Evolutionary conservation across 2,888 invertebrate genomes (phyloP), one percentile per base, ranked within the genome.

Genomic region (Pandemis cinnamomeana): DNA sequence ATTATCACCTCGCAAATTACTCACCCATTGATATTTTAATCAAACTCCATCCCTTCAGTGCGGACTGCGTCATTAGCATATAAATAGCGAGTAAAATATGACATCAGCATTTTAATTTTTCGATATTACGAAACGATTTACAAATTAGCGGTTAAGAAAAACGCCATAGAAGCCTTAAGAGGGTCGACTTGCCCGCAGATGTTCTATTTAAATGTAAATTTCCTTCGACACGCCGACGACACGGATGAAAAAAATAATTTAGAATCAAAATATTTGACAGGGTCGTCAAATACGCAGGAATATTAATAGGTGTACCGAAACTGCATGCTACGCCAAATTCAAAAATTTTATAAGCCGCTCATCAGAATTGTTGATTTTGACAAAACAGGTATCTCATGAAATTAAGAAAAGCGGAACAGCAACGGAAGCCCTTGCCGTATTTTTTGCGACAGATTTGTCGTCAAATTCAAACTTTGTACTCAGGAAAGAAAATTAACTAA

Each of bases 201-300:
- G 93, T 93, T 92, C 93, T 90, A 94, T 93, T 94, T 94, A 93
- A 92, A 94, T 94, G 93, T 93, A 94, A 94, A 94, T 94, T 94
- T 88, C 77, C 83, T 84, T 84, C 87, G 83, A 89, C 88, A 91
- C 88, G 87, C 83, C 84, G 88, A 86, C 87, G 88, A 91, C 90
- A 91, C 80, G 89, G 87, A 89, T 87, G 85, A 91, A 93, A 92
- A 91, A 90, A 89, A 90, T 87, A 87, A 89, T 89, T 91, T 88
- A 80, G 82, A 89, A 88, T 87, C 86, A 82, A 88, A 90, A 89
- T 91, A 88, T 90, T 90, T 89, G 90, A 90, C 87, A 84, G 83
- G 81, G 82, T 80, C 83, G 77, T 82, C 81, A 80, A 84, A 82
- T 80, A 80, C 76, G 72, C 61, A 66, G 75, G 77, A 76, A 73